Conservation (phyloP, 2,113 vertebrate species). For the Eidolon helvum region DNA sequence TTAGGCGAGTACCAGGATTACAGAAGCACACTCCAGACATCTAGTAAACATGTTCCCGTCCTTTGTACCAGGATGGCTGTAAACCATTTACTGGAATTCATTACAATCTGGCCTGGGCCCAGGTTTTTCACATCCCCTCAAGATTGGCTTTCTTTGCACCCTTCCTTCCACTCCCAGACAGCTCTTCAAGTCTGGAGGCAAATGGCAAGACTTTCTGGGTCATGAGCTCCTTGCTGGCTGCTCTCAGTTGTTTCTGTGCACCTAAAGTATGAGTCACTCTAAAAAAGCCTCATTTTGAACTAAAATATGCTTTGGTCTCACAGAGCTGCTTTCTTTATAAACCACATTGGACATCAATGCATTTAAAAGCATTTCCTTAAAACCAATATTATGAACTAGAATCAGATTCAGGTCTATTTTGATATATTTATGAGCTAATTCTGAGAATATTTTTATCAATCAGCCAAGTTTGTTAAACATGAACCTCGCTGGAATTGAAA, state of each 20-base stretch:
- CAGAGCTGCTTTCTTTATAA: conserved; percentile 29
- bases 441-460: conserved; percentile 36
- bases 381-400: conserved; percentile 3
- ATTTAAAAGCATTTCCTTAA: conserved; percentile 42
- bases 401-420: conserved; percentile 31
- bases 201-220: background rate
- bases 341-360: background rate
- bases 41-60: background rate
- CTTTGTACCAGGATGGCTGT: background rate
- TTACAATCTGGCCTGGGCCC: background rate
- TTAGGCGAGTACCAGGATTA: background rate
- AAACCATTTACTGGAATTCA: background rate
- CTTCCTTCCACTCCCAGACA: background rate
- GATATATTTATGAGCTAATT: conserved; percentile 31
- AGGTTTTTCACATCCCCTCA: background rate
- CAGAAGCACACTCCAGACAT: background rate
- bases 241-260: background rate
- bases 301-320: background rate
- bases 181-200: background rate
- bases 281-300: background rate
- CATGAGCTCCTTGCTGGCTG: background rate
- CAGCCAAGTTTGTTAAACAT: conserved; percentile 29
- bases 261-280: conserved; percentile 18
- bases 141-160: background rate
- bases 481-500: background rate